Evolutionary conservation across 53 echinoderm and acorn worm genomes (phyloP), one percentile per base, ranked within the genome.

Genomic region (Zoroaster sp.): DNA sequence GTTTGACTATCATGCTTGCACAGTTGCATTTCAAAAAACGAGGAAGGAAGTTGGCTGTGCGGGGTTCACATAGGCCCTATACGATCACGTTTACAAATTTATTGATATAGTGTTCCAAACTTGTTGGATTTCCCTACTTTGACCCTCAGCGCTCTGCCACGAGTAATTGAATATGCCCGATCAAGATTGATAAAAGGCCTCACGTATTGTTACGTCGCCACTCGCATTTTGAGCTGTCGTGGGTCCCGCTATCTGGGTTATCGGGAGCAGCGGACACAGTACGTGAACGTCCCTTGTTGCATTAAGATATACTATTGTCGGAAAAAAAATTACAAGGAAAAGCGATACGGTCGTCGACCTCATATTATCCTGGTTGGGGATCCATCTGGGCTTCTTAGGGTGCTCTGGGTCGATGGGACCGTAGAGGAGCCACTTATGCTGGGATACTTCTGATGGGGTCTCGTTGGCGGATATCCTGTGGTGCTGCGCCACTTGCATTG

Each of bases 151-250:
- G 12, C 13, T 75, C 31, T n/a, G n/a, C n/a, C 47, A 28, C 33
- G 1, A 40, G 10, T 75, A 75, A 75, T 75, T 40, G 15, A 75
- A 75, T 75, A 33, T 47, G 46, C 43, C 10, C 49, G 45, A 23
- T 39, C 6, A 2, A 10, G 33, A 32, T 12, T 6, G 17, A 49
- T 4, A 5, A 72, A 72, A 13, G 75, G 47, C 28, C 75, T 47
- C 75, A 75, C 75, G 75, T 75, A 75, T 18, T 11, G 75, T 33
- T 28, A 25, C 49, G 75, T 75, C 75, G 75, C 75, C 75, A 75
- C 75, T 75, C 46, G 46, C 75, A 75, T 47, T 75, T 75, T 75
- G 14, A 49, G 34, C 75, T 13, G 25, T 49, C 75, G 31, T 32
- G 49, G 75, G 46, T 46, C 49, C 42, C 30, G 31, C 20, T 75